phyloP scores from a whole-genome alignment of 2,888 invertebrate species.

The Fragum sueziense region DNA sequence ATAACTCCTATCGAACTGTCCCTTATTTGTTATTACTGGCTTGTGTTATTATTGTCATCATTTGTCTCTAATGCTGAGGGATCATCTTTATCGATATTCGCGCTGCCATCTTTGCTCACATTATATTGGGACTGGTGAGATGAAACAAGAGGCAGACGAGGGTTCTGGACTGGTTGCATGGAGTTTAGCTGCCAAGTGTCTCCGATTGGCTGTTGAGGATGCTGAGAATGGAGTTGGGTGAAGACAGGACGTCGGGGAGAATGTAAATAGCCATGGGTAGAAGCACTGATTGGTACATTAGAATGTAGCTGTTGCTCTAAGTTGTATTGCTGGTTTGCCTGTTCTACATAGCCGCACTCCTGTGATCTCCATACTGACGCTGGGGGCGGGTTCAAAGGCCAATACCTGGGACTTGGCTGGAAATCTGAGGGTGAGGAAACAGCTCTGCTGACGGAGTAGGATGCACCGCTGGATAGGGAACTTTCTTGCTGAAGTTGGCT shows the following conservation, averaged over 20 bases:
- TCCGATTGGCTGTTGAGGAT: conserved; percentile 5
- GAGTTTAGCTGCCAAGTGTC: not conserved
- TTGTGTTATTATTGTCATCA: conserved; percentile 12
- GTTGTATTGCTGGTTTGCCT: conserved; percentile 31
- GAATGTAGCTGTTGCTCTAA: conserved; percentile 27
- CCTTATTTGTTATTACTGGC: too few relatives aligned
- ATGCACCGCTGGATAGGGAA: conserved; percentile 37
- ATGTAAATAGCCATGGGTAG: conserved; percentile 25
- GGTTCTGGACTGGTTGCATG: conserved; percentile 1
- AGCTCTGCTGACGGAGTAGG: conserved; percentile 37
- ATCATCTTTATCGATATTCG: conserved; percentile 5
- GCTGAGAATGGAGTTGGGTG: conserved; percentile 12
- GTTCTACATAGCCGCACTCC: conserved; percentile 32
- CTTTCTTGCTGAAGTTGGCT: conserved; percentile 36
- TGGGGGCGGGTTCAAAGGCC: conserved; percentile 34
- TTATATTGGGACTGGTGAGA: not conserved
- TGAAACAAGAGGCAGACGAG: not conserved
- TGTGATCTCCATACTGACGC: conserved; percentile 41
- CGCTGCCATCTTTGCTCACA: not conserved
- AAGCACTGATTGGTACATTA: conserved; percentile 27
- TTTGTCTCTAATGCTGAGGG: not conserved
- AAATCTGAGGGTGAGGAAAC: conserved; percentile 35
- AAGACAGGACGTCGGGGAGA: conserved; percentile 18
- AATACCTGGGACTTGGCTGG: conserved; percentile 26
- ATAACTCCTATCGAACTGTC: too few relatives aligned